Base-by-base conservation (phyloP, 2,888 invertebrate genomes). In the Aphidius colemani region DNA sequence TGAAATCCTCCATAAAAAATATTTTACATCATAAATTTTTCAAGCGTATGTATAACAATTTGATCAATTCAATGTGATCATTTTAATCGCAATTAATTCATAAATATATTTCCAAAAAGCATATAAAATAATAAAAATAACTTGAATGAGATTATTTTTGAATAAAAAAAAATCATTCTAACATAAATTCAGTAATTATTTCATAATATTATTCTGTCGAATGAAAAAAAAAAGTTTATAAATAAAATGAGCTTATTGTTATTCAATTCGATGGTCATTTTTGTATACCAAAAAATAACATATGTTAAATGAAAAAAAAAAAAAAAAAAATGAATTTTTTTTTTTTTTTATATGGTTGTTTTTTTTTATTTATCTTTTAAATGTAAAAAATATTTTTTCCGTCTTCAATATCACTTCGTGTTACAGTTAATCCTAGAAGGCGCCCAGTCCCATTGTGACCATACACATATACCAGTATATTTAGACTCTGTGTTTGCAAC, bases 401-500 rank as follows among this genome's bases (percentile, higher is more conserved):
- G 45, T 56, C 45, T 45, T 18, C 10, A 45, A 45, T 46, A 57
- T 46, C 46, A 46, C 55, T 46, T 46, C 46, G 57, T 57, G 46
- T 57, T 57, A 46, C 46, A 57, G 46, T 57, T 59, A 78, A 75
- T 73, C 73, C 71, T 66, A 71, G 71, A 70, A 67, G 60, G 50
- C 55, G 64, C 48, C 43, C 41, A 8, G 55, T 59, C n/a, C 63
- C 65, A 70, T 71, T 70, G 71, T 71, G 45, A 53, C 11, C 49
- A 41, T 48, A 41, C 5, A 30, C 30, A 30, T 5, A 30, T 30
- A 30, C 30, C 30, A 30, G 30, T 30, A 30, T 30, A 48, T 11
- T 10, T 46, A 39, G 45, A 39, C 57, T n/a, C 57, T 62, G 64
- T 72, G 71, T 72, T 74, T 70, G 73, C 72, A 69, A 74, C 71